A percentile compares a stretch with the other conserved stretches of the same genome.
These are phyloP conservation scores for Molossus alvarezi DNA, from an alignment of 2,797 vertebrate species.

Conservation along the genomic window DNA sequence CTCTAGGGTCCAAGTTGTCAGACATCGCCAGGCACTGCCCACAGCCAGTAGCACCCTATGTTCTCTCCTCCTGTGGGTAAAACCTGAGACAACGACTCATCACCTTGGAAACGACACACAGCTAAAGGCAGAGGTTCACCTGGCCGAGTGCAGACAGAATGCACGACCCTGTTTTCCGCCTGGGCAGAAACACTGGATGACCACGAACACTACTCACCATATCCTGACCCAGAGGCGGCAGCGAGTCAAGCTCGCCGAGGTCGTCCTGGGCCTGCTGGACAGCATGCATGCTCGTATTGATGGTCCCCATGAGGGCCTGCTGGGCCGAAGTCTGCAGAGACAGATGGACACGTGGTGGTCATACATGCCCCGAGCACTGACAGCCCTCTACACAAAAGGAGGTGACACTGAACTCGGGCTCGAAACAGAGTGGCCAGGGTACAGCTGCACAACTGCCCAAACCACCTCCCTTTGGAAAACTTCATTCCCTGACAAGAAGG, in stretches of 20 bases:
- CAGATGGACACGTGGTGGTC: neutral
- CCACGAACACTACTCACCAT: slow-evolving; percentile 91
- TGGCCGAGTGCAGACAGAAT: neutral
- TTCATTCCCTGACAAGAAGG: slow-evolving; percentile 53
- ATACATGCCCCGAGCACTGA: neutral
- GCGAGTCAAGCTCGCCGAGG: slow-evolving; percentile 95
- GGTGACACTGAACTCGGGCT: neutral
- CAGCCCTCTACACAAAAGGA: neutral
- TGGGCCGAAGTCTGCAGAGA: slow-evolving; percentile 95
- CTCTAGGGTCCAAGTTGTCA: neutral
- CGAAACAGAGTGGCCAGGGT: neutral
- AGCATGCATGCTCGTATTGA: slow-evolving; percentile 98
- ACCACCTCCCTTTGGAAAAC: neutral
- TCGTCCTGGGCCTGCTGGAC: slow-evolving; percentile 97
- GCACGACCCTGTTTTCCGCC: neutral
- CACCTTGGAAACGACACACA: neutral
- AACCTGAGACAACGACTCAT: neutral
- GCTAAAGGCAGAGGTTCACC: neutral
- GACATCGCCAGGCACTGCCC: neutral
- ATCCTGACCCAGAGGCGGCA: slow-evolving; percentile 99
- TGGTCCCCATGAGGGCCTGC: slow-evolving; percentile 99
- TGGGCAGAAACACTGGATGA: too few relatives aligned
- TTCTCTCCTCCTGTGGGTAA: neutral
- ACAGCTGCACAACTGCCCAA: neutral
- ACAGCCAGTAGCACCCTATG: neutral